phyloP scores from a whole-genome alignment of 2,797 vertebrate species.

The Aldrovandia affinis region DNA sequence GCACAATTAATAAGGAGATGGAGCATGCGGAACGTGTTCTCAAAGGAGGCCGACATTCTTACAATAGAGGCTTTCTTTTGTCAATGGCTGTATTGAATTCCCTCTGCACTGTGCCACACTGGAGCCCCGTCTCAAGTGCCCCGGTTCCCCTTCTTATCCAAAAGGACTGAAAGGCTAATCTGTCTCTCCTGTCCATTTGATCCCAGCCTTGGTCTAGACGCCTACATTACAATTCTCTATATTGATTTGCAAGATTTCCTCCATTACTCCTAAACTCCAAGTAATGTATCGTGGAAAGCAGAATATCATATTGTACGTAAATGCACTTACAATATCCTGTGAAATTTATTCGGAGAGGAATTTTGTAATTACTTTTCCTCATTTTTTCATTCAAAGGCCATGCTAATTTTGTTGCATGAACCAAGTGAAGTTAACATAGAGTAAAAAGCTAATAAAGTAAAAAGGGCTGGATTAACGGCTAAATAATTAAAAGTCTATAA shows the following conservation, averaged over 20 bases:
- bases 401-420: not conserved
- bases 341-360: not conserved
- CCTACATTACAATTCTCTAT: constrained; percentile 58
- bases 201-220: constrained; percentile 64
- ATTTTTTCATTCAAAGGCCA: not conserved
- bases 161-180: constrained; percentile 22
- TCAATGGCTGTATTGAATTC: constrained; percentile 27
- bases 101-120: constrained; percentile 22
- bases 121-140: constrained; percentile 33
- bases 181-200: constrained; percentile 49
- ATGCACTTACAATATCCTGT: not conserved
- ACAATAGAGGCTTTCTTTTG: constrained; percentile 34
- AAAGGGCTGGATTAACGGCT: not conserved
- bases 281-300: not conserved
- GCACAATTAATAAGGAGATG: constrained; percentile 30
- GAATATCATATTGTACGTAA: not conserved
- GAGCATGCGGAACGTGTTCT: constrained; percentile 12
- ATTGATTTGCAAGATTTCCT: constrained; percentile 59
- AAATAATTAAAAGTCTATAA: not conserved
- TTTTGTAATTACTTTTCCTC: not conserved
- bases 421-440: not conserved
- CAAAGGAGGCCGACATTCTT: constrained; percentile 23
- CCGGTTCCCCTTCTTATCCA: constrained; percentile 17
- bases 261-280: not conserved
- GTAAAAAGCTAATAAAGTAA: not conserved